Evolutionary conservation across 2,113 vertebrate genomes (phyloP), one percentile per base, ranked within the genome.

Genomic region (Chamaea fasciata): DNA sequence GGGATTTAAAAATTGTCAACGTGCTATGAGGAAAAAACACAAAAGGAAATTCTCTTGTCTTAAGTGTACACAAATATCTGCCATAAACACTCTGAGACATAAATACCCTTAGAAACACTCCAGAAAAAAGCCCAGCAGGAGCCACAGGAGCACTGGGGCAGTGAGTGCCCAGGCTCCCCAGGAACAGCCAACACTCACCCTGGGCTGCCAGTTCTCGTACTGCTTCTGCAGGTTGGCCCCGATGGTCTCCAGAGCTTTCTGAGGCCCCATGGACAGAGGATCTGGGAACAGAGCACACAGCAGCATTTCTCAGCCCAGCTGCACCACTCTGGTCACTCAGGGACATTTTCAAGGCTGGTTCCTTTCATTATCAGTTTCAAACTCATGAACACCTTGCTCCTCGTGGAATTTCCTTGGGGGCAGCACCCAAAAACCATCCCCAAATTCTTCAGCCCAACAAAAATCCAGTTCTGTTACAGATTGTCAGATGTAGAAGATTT

Each of bases 171-270:
- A 24, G 42, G 41, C 30, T 13, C 37, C 65, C 63, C 33, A 24
- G 24, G 9, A 31, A 7, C 5, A 87, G 98, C 99, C 96, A 99
- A 18, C 8, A 94, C 99, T 99, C 96, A 99, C 99, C 98, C 99
- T 94, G 22, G 99, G 99, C 95, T 99, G 99, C 99, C 99, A 99
- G 97, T 99, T 99, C 94, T 99, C 99, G 6, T 99, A 99, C 94
- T 99, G 99, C 97, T 99, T 99, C 98, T 99, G 99, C 42, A 99
- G 97, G 87, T 99, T 99, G 30, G 99, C 99, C 62, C 99, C 99
- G 3, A 99, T 99, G 74, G 99, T 99, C 97, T 99, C 99, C 98
- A 99, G 98, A 85, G 99, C 99, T 91, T 99, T 99, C 96, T 99
- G 99, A n/a, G 99, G 99, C 65, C 99, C 99, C 99, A 99, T 99